Evolutionary conservation across 2,797 vertebrate species (phyloP).

Genomic region (Anguilla obscura): DNA sequence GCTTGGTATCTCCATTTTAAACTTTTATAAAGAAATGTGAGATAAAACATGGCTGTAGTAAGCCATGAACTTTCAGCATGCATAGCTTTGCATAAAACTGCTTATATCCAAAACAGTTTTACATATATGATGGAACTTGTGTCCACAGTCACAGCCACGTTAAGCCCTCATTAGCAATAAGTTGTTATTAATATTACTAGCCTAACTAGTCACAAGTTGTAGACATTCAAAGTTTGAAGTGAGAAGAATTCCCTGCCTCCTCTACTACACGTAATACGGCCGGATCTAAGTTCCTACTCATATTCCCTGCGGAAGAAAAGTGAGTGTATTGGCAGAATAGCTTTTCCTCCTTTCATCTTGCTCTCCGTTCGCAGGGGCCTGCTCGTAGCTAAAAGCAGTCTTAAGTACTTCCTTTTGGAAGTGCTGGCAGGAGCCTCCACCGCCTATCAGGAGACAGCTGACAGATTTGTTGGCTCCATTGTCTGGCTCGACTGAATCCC

Average conservation of each 20-base stretch:
- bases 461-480: conserved; percentile 48
- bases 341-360: conserved; percentile 17
- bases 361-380: conserved; percentile 5
- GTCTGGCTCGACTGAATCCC: conserved; percentile 37
- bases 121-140: too few relatives aligned
- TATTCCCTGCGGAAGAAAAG: conserved; percentile 1
- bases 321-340: conserved; percentile 12
- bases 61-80: too few relatives aligned
- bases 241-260: not conserved
- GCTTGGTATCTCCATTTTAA: not conserved
- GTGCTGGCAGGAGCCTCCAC: conserved; percentile 35
- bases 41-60: too few relatives aligned
- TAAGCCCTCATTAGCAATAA: too few relatives aligned
- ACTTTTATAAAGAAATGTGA: not conserved
- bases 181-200: too few relatives aligned
- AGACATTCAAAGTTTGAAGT: not conserved
- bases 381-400: conserved; percentile 20
- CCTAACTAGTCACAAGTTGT: not conserved
- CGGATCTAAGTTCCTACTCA: conserved; percentile 5
- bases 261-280: conserved; percentile 16
- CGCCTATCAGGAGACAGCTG: conserved; percentile 37
- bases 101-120: too few relatives aligned
- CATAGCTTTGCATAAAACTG: too few relatives aligned
- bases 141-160: too few relatives aligned
- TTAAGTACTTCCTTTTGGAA: conserved; percentile 46